Evolutionary conservation across 2,888 invertebrate species (phyloP).

Genomic region (Drosophila monieri): DNA sequence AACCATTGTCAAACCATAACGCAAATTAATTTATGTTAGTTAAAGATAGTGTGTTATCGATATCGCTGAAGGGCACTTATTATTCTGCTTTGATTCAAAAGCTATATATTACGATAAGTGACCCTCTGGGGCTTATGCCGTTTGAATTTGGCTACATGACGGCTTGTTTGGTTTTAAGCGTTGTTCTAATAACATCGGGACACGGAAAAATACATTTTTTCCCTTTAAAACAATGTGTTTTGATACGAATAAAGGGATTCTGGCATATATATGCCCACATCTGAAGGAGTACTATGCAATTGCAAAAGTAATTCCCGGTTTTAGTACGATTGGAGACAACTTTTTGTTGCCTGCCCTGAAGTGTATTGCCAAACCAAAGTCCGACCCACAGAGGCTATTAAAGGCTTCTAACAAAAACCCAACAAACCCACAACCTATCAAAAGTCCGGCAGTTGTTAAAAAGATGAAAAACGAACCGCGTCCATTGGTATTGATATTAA

Average conservation of each 20-base stretch:
- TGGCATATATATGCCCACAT: background rate
- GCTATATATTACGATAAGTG: background rate
- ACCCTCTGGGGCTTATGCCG: background rate
- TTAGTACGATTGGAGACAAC: background rate
- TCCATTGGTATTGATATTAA: background rate
- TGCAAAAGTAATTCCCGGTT: background rate
- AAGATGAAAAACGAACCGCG: background rate
- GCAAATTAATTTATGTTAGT: background rate
- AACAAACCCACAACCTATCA: background rate
- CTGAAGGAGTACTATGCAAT: background rate
- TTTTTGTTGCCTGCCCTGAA: background rate
- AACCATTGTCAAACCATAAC: too few species aligned
- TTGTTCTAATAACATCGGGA: background rate
- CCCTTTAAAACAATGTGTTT: background rate
- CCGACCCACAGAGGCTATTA: background rate
- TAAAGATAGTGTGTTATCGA: background rate
- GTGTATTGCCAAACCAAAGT: background rate
- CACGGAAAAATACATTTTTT: background rate
- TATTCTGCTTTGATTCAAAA: background rate
- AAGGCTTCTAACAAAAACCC: background rate
- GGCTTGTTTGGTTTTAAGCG: background rate
- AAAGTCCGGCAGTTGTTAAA: background rate
- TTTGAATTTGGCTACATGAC: background rate
- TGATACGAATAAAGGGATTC: background rate
- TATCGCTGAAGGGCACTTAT: background rate